These are phyloP conservation scores for Syritta pipiens DNA, from an alignment of 2,888 invertebrate species.

Conservation along the genomic window DNA sequence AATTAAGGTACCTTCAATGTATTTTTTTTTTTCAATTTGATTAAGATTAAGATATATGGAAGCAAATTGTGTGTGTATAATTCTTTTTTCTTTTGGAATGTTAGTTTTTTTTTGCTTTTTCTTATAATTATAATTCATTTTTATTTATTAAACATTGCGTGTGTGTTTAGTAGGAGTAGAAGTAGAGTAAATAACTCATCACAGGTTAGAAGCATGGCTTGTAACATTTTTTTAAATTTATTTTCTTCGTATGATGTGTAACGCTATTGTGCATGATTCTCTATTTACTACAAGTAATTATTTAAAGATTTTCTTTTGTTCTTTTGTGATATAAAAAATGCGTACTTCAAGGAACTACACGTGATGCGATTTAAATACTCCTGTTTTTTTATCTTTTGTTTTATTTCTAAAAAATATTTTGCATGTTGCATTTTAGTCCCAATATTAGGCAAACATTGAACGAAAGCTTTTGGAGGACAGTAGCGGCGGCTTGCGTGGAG, in stretches of 20 bases:
- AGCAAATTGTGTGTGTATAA: constrained; percentile 65
- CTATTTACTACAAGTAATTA: constrained; percentile 40
- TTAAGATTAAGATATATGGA: constrained; percentile 54
- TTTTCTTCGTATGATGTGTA: constrained; percentile 53
- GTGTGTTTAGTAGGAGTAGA: constrained; percentile 55
- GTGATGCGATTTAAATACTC: constrained; percentile 32
- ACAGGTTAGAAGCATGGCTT: constrained; percentile 68
- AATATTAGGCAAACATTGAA: not conserved
- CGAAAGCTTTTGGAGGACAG: not conserved
- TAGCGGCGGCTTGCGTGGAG: not conserved
- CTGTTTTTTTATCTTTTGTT: not conserved
- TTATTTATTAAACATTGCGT: constrained; percentile 47
- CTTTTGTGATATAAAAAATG: constrained; percentile 40
- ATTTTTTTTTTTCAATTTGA: constrained; percentile 14
- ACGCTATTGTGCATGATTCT: constrained; percentile 55
- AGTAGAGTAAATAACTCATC: constrained; percentile 62
- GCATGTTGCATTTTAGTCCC: not conserved
- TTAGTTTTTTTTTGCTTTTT: constrained; percentile 25
- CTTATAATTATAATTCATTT: constrained; percentile 8
- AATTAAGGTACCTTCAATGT: constrained; percentile 45
- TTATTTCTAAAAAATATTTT: constrained; percentile 7
- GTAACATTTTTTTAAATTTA: too few relatives aligned
- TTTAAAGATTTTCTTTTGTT: constrained; percentile 23
- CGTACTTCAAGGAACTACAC: constrained; percentile 45
- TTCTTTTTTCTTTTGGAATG: constrained; percentile 54